Conservation (phyloP, 1,140 invertebrate species). For the Arion vulgaris region DNA sequence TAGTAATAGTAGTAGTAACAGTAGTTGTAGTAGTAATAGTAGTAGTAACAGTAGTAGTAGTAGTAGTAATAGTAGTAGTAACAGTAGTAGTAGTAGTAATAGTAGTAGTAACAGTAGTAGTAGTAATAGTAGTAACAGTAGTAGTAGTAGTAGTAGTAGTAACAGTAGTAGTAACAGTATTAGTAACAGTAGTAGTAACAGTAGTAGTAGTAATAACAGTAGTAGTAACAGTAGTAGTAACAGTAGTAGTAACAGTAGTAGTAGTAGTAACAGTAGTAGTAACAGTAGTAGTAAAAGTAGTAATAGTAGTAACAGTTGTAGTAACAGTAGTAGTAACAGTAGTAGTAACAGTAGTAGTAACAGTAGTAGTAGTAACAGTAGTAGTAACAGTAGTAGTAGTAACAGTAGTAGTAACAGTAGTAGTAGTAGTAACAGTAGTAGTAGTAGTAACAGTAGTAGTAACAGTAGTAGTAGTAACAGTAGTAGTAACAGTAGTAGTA, state of each 20-base stretch:
- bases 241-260: not conserved
- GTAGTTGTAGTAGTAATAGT: conserved; percentile 25
- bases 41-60: conserved; percentile 25
- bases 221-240: conserved; percentile 25
- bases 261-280: not conserved
- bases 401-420: conserved; percentile 21
- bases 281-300: conserved; percentile 4
- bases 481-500: conserved; percentile 27
- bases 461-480: conserved; percentile 23
- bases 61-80: conserved; percentile 29
- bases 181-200: conserved; percentile 21
- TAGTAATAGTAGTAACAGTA: conserved; percentile 21
- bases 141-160: conserved; percentile 30
- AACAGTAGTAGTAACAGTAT: conserved; percentile 20
- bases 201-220: conserved; percentile 25
- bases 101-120: conserved; percentile 15
- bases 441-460: conserved; percentile 27
- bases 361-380: conserved; percentile 25
- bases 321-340: conserved; percentile 16
- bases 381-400: conserved; percentile 27
- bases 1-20: conserved; percentile 27
- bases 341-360: conserved; percentile 22
- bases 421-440: conserved; percentile 27
- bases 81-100: conserved; percentile 24
- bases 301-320: conserved; percentile 14